Base-by-base conservation (phyloP, 2,888 invertebrate species). In the Harpalus rubripes region DNA sequence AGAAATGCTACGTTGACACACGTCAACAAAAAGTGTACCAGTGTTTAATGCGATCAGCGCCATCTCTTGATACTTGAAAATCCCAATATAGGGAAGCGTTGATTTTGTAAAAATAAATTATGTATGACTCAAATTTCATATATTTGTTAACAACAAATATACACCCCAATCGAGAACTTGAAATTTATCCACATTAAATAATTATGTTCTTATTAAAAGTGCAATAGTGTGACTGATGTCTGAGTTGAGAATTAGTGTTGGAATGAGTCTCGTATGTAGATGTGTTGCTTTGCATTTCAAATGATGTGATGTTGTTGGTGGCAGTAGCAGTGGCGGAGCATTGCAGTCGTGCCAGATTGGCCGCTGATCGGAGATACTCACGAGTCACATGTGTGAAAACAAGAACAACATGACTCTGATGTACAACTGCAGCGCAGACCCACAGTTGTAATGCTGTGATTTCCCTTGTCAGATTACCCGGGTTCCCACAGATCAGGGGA, bases 261-360 rank as follows among this genome's bases (percentile, higher is more conserved):
- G 44, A 52, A 52, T 52, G 44, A 52, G 44, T 8, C 10, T 59
- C 56, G 3, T 52, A 52, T 52, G 44, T 52, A 52, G 44, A 52
- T 52, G 4, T 16, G 44, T 12, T 74, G 72, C 22, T 74, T 74
- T 74, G 72, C 72, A 74, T 74, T 74, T 74, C 72, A 74, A 74
- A 74, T 74, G 7, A 44, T 74, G 10, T 74, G 18, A 44, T 41
- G 44, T 8, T 74, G 72, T 74, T 74, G 72, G 16, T 18, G 41
- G 72, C 44, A 18, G 41, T 41, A 12, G 72, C 52, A 74, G 72
- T 44, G 72, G 32, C 32, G 5, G 32, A 32, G 32, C 32, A 32
- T 4, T 32, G 32, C 32, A 15, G 72, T 74, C 72, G 72, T 74
- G 72, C 72, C 72, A 74, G 72, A 74, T 74, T 74, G 72, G 72